Evolutionary conservation across 2,113 vertebrate genomes (phyloP).

Genomic region (Chrysemys picta): DNA sequence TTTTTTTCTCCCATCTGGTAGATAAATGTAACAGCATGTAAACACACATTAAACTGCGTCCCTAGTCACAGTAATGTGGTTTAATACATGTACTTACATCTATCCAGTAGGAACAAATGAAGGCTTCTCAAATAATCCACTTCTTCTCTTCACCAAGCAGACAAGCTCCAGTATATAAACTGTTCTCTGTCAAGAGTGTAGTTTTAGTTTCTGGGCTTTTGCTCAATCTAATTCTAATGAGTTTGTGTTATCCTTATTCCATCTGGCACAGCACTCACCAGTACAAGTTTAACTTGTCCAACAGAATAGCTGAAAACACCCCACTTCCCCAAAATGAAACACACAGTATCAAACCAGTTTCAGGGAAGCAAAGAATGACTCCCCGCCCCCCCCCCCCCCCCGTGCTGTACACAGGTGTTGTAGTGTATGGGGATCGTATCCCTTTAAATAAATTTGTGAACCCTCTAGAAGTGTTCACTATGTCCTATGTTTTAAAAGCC

Average conservation of each 20-base stretch:
- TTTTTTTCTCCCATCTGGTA: neutral
- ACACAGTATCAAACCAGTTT: neutral
- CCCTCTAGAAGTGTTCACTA: neutral
- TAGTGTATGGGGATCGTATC: neutral
- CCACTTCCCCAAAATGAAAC: neutral
- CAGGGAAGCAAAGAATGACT: neutral
- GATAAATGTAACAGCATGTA: neutral
- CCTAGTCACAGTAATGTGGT: neutral
- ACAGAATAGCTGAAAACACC: neutral
- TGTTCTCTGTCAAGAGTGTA: neutral
- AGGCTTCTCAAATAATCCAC: rapidly evolving
- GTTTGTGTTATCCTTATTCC: constrained; percentile 26
- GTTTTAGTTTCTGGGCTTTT: neutral
- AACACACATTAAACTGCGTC: neutral
- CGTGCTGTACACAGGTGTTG: neutral
- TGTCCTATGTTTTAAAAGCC: neutral
- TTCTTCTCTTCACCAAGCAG: neutral
- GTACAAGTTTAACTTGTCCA: neutral
- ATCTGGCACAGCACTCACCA: constrained; percentile 1
- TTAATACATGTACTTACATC: neutral
- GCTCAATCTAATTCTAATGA: neutral
- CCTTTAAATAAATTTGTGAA: neutral
- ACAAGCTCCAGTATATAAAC: neutral
- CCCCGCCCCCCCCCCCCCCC: neutral
- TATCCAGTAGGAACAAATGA: neutral